These are phyloP conservation scores for Ecdyonurus torrentis DNA, from an alignment of 2,888 invertebrate species.

Conservation along the genomic window DNA sequence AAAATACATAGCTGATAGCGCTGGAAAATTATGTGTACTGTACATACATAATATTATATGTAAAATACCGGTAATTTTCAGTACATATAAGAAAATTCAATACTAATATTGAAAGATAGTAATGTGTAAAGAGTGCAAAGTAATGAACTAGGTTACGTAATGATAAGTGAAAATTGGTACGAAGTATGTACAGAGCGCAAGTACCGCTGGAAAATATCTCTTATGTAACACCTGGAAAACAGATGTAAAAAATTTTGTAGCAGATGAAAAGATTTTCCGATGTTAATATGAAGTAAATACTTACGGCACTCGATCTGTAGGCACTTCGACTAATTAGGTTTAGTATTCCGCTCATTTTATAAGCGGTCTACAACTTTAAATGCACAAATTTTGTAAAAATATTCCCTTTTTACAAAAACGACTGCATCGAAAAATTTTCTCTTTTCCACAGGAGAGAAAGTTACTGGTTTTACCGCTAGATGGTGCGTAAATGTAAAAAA, in stretches of 20 bases:
- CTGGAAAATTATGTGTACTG: too few species aligned
- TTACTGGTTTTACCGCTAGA: too few species aligned
- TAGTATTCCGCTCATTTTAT: not conserved
- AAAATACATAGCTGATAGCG: too few species aligned
- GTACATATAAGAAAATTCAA: too few species aligned
- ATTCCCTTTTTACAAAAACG: not conserved
- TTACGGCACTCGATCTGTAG: not conserved
- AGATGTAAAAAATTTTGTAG: not conserved
- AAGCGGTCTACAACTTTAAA: not conserved
- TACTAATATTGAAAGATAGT: too few species aligned
- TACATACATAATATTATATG: too few species aligned
- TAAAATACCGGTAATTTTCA: too few species aligned
- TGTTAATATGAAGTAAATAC: not conserved
- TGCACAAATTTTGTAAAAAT: not conserved
- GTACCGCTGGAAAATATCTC: too few species aligned
- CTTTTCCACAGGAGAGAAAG: not conserved
- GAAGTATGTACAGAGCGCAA: too few species aligned
- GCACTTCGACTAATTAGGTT: not conserved
- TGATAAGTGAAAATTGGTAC: not conserved
- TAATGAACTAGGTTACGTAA: not conserved
- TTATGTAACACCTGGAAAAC: not conserved
- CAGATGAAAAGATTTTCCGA: not conserved
- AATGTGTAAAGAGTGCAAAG: too few species aligned
- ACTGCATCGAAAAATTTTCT: not conserved
- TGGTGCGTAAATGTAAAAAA: too few species aligned